A percentile compares a stretch with the other conserved stretches of the same genome.
These are phyloP conservation scores for Thamnaconus septentrionalis DNA, from an alignment of 2,113 vertebrate species.

Conservation along the genomic window DNA sequence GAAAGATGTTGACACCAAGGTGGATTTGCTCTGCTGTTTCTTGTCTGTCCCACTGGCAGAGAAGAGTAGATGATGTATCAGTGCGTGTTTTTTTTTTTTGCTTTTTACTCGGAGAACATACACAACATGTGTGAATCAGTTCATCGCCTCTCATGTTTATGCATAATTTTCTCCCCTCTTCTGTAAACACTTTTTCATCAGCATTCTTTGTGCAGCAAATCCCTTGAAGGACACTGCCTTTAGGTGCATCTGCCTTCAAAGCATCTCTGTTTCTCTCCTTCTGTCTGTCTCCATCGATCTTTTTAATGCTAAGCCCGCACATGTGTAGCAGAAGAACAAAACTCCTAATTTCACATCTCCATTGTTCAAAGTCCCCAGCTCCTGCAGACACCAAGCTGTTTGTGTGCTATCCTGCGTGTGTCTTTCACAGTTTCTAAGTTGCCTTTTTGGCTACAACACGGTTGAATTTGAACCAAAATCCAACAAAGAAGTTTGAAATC, in stretches of 20 bases:
- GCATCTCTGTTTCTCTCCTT: conserved; percentile 40
- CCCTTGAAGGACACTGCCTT: conserved; percentile 69
- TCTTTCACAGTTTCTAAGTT: conserved; percentile 37
- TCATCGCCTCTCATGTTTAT: conserved; percentile 50
- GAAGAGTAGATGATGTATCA: too few species aligned
- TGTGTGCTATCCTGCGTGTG: conserved; percentile 18
- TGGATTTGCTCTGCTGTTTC: too few species aligned
- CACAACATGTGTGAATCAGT: conserved; percentile 34
- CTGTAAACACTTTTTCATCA: conserved; percentile 55
- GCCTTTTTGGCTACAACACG: conserved; percentile 39
- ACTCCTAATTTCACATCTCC: conserved; percentile 44
- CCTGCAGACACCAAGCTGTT: conserved; percentile 1
- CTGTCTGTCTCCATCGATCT: conserved; percentile 35
- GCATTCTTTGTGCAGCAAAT: conserved; percentile 54
- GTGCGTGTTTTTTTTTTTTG: too few species aligned
- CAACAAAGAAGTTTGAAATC: conserved; percentile 62
- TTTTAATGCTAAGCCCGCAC: conserved; percentile 58
- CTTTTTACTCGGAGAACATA: neutral
- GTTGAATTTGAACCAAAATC: conserved; percentile 57
- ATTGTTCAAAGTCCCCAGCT: conserved; percentile 45
- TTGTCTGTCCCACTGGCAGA: too few species aligned
- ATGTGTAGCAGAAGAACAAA: conserved; percentile 51
- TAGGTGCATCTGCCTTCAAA: conserved; percentile 63
- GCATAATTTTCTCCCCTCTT: conserved; percentile 30
- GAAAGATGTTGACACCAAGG: too few species aligned